Base-by-base conservation (phyloP, 2,888 invertebrate species). In the Meghimatium bilineatum region DNA sequence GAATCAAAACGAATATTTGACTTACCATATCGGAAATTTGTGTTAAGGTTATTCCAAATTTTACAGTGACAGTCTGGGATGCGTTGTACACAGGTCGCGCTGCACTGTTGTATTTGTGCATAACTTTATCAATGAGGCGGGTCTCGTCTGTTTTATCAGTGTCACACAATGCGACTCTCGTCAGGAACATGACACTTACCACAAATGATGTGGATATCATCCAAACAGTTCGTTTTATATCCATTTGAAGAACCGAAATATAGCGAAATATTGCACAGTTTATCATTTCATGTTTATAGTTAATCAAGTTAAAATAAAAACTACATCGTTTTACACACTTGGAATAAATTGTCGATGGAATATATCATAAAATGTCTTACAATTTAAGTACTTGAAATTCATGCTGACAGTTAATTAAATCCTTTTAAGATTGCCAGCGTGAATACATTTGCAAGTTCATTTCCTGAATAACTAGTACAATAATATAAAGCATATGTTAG, bases 1-100 rank as follows among this genome's bases (percentile, higher is more conserved):
- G 49, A n/a, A 72, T 72, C n/a, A 72, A 52, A 8, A 20, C 44
- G 49, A 10, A 29, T n/a, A 49, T 56, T 63, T 32, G 60, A 89
- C 92, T 91, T 89, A 93, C 93, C 93, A 93, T 93, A 87, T 93
- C 93, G 14, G 92, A 90, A 60, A 93, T 91, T 86, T 93, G 93
- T 14, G 92, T 91, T n/a, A 93, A 87, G 0, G 93, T 92, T 44
- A 93, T 89, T 60, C 93, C 93, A 87, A 93, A 93, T 85, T 92
- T 91, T 49, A 93, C 92, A 1, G 89, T 89, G 49, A 93, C 92
- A 0, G 86, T 91, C 74, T 91, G 88, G 0, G 93, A 92, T 23
- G 93, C 93, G 85, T 93, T 93, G 86, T 90, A 93, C 1, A 93
- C 93, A 0, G 93, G 93, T 52, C 93, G 84, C 0, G 93, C 89